phyloP scores from a whole-genome alignment of 2,888 invertebrate species.

The Diloba caeruleocephala region DNA sequence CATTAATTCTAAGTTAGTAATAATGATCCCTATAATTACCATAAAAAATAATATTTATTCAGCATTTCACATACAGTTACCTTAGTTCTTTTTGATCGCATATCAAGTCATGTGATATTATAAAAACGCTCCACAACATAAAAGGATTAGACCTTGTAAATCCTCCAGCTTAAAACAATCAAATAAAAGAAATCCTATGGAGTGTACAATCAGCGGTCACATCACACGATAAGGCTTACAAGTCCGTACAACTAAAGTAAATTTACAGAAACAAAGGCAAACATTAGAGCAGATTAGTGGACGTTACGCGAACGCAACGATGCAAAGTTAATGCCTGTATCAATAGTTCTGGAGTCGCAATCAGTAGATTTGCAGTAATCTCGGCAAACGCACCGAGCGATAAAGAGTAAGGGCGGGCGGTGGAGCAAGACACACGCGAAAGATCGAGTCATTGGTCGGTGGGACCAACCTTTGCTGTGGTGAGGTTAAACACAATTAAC shows the following conservation, averaged over 20 bases:
- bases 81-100: slow-evolving; percentile 13
- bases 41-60: slow-evolving; percentile 13
- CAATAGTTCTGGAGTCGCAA: slow-evolving; percentile 73
- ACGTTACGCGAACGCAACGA: slow-evolving; percentile 54
- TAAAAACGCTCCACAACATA: slow-evolving; percentile 22
- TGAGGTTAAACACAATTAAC: not conserved
- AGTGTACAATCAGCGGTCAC: slow-evolving; percentile 50
- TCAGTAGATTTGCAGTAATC: slow-evolving; percentile 82
- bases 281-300: slow-evolving; percentile 74
- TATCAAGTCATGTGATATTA: slow-evolving; percentile 19
- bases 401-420: slow-evolving; percentile 60
- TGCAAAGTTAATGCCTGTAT: slow-evolving; percentile 68
- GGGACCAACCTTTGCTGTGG: not conserved
- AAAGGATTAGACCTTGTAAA: slow-evolving; percentile 37
- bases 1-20: no score
- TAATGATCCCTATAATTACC: no score
- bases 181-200: slow-evolving; percentile 53
- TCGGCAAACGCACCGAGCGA: slow-evolving; percentile 71
- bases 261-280: slow-evolving; percentile 76
- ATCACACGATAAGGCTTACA: slow-evolving; percentile 52
- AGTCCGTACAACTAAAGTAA: slow-evolving; percentile 55
- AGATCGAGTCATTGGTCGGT: slow-evolving; percentile 3
- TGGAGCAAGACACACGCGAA: slow-evolving; percentile 51
- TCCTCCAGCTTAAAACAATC: slow-evolving; percentile 36
- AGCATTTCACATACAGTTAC: slow-evolving; percentile 3